phyloP scores from a whole-genome alignment of 2,113 vertebrate genomes.

The Psittacus erithacus region DNA sequence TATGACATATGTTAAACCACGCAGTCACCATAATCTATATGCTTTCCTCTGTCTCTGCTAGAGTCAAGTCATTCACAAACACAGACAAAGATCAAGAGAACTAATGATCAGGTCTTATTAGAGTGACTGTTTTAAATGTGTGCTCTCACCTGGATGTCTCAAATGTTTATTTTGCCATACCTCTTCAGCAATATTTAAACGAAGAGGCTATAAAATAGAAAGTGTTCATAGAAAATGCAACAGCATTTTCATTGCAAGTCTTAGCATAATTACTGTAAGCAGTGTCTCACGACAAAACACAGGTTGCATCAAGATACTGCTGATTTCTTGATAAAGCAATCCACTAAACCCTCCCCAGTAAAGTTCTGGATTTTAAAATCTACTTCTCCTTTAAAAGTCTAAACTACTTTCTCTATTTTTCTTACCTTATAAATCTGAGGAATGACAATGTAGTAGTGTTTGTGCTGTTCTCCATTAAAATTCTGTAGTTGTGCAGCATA shows the following conservation, averaged over 20 bases:
- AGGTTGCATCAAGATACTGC: not conserved
- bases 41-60: not conserved
- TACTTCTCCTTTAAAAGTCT: not conserved
- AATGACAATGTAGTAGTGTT: slow-evolving; percentile 94
- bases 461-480: slow-evolving; percentile 95
- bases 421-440: slow-evolving; percentile 97
- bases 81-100: not conserved
- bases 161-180: not conserved
- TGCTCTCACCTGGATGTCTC: not conserved
- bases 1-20: not conserved
- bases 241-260: not conserved
- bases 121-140: not conserved
- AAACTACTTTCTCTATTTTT: not conserved
- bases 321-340: not conserved
- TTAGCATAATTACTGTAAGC: not conserved
- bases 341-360: not conserved
- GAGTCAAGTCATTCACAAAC: not conserved
- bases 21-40: rapidly evolving
- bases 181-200: not conserved
- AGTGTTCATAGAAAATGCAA: not conserved
- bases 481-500: slow-evolving; percentile 96
- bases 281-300: not conserved
- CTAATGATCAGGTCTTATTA: not conserved
- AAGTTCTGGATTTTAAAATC: not conserved
- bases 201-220: not conserved